Base-by-base conservation (phyloP, 2,888 invertebrate genomes). In the Carterocephalus palaemon region DNA sequence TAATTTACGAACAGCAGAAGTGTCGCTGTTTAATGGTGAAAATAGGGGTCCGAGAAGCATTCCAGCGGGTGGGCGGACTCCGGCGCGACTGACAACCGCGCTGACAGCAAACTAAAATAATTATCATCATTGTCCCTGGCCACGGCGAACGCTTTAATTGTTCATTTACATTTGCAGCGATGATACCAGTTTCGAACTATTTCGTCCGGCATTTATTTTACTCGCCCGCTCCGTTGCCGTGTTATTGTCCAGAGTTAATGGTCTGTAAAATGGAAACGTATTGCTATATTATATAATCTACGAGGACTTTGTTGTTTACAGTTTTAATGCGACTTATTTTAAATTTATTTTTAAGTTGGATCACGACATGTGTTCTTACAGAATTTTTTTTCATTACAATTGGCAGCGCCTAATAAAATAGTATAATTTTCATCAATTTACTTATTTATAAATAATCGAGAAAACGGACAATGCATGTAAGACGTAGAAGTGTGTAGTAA, bases 111-210 rank as follows among this genome's bases (percentile, higher is more conserved):
- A 85, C 86, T 86, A 82, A 86, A 86, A 86, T 86, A 86, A 85
- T 86, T 85, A 86, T 86, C 78, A 83, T 85, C 82, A 84, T 84
- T 84, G 85, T 83, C 77, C 75, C 76, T 70, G 79, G 81, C 76
- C 78, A 75, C 78, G 77, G 79, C 77, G 75, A 76, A 76, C 78
- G 76, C 70, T 86, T 84, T 85, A 86, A 86, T 85, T 86, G 86
- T 86, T 85, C 85, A 86, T 86, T 85, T 85, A 85, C 83, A 86
- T 85, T 85, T 82, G 81, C 82, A 80, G 75, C 84, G 75, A 84
- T 84, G 83, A 84, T 82, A 82, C 83, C 82, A 78, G 81, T 81
- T 82, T 71, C 67, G 76, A 86, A 85, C 86, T 85, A 85, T 86
- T 84, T 75, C 72, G 70, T 63, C 60, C 70, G 71, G 63, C 76